Evolutionary conservation across 2,797 vertebrate genomes (phyloP).

Genomic region (Neostethus bicornis): DNA sequence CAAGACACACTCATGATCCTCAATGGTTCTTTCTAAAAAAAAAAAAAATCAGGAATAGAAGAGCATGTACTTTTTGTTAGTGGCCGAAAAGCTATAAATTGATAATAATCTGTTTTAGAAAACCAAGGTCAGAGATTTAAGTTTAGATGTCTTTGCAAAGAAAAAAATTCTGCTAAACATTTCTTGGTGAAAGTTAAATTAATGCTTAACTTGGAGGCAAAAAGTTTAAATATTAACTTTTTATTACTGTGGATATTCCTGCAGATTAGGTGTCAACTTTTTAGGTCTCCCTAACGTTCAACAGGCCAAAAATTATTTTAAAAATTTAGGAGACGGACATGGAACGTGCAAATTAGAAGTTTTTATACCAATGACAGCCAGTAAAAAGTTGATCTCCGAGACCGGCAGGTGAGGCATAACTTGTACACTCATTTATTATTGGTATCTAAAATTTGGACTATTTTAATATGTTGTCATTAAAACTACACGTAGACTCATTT

Average conservation of each 20-base stretch:
- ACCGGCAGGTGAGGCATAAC: too few species aligned
- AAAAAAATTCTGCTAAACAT: constrained; percentile 6
- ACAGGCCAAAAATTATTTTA: neutral
- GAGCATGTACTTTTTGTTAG: neutral
- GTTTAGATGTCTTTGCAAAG: constrained; percentile 4
- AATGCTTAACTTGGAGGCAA: constrained; percentile 16
- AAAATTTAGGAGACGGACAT: neutral
- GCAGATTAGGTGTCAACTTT: neutral
- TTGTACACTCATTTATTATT: too few species aligned
- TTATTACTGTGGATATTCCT: constrained; percentile 61
- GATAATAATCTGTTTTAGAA: neutral
- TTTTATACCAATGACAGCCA: neutral
- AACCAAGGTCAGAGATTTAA: constrained; percentile 5
- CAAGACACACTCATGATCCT: constrained; percentile 94
- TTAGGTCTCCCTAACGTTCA: neutral
- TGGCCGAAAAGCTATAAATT: neutral
- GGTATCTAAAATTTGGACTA: too few species aligned
- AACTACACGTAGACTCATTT: neutral
- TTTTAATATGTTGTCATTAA: too few species aligned
- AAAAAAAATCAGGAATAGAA: constrained; percentile 21
- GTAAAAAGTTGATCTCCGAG: neutral
- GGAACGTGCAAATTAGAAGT: neutral
- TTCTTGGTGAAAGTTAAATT: constrained; percentile 1
- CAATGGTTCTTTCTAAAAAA: constrained; percentile 89
- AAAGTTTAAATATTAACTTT: constrained; percentile 71